phyloP scores from a whole-genome alignment of 2,113 vertebrate species.

The Chionis minor region DNA sequence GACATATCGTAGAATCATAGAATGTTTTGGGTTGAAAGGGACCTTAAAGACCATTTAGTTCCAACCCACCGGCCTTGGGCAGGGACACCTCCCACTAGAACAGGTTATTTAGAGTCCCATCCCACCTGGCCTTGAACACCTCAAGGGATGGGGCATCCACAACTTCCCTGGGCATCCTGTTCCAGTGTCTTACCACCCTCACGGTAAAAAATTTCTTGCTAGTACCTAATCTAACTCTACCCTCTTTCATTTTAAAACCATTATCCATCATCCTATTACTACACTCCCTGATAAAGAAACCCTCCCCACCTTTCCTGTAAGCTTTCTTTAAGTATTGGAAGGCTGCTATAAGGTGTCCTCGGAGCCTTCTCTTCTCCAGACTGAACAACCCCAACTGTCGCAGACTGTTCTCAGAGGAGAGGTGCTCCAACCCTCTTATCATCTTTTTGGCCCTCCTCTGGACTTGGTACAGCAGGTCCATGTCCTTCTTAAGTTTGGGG shows the following conservation, averaged over 20 bases:
- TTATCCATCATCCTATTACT: neutral
- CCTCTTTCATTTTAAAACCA: neutral
- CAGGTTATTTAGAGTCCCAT: neutral
- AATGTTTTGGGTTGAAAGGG: neutral
- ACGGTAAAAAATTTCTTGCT: neutral
- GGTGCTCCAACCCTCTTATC: neutral
- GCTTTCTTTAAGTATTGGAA: neutral
- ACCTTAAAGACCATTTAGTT: neutral
- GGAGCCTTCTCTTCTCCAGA: neutral
- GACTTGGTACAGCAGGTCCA: neutral
- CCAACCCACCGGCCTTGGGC: neutral
- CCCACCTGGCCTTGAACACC: neutral
- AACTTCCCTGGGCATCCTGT: neutral
- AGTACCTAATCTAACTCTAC: neutral
- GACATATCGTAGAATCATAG: neutral
- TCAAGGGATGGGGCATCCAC: neutral
- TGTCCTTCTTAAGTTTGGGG: neutral
- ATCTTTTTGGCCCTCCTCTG: neutral
- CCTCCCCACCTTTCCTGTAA: neutral
- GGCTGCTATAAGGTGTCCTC: neutral
- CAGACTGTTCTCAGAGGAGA: neutral
- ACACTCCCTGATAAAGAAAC: too few species aligned
- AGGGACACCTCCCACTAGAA: neutral
- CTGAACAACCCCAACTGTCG: neutral
- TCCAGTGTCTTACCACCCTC: neutral